Evolutionary conservation across 2,888 invertebrate species (phyloP).

Genomic region (Tortricodes alternella): DNA sequence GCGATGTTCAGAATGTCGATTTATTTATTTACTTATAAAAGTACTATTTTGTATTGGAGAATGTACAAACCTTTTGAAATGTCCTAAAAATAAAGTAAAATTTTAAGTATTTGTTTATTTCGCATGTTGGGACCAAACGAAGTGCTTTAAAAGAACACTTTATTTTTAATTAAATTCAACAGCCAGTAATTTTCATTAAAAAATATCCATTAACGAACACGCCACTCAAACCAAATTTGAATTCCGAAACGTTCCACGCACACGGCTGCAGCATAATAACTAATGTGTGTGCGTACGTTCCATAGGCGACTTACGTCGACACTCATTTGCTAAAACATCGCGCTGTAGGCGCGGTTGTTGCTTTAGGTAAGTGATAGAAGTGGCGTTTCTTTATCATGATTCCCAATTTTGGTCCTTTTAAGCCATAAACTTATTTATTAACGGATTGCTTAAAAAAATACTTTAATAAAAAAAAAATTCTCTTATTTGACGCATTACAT

Average conservation of each 20-base stretch:
- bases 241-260: slow-evolving; percentile 26
- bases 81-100: neutral
- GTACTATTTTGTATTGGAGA: slow-evolving; percentile 12
- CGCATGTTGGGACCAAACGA: neutral
- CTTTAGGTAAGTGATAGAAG: slow-evolving; percentile 6
- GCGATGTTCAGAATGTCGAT: slow-evolving; percentile 30
- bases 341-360: slow-evolving; percentile 42
- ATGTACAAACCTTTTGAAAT: slow-evolving; percentile 8
- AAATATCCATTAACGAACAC: slow-evolving; percentile 28
- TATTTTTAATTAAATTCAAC: neutral
- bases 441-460: too few species aligned
- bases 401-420: neutral
- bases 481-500: too few species aligned
- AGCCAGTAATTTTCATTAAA: slow-evolving; percentile 19
- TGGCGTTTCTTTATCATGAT: neutral
- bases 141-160: neutral
- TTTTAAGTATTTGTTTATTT: neutral
- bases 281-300: slow-evolving; percentile 18
- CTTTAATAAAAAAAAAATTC: too few species aligned
- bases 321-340: slow-evolving; percentile 77
- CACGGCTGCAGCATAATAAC: slow-evolving; percentile 15
- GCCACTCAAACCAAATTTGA: slow-evolving; percentile 26
- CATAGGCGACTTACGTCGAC: slow-evolving; percentile 52
- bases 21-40: slow-evolving; percentile 28
- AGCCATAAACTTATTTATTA: too few species aligned